Conservation (phyloP, 2,113 vertebrate genomes). For the Pionites leucogaster region DNA sequence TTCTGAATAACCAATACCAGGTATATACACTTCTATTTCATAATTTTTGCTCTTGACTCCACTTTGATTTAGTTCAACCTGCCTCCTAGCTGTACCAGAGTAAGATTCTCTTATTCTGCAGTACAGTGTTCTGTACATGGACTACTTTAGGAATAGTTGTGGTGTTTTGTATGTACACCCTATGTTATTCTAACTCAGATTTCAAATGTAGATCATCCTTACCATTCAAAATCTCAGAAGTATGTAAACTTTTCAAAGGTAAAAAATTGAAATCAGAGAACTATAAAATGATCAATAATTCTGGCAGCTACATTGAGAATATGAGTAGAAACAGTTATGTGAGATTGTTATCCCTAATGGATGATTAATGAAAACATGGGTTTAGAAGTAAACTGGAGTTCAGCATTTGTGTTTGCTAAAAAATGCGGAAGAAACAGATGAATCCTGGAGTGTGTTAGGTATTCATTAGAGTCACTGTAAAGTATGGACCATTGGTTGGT, state of each 20-base stretch:
- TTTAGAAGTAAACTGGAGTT: background rate
- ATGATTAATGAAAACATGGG: background rate
- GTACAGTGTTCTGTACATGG: background rate
- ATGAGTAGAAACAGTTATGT: background rate
- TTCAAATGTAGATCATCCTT: background rate
- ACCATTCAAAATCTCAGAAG: background rate
- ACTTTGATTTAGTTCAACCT: background rate
- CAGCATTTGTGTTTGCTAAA: background rate
- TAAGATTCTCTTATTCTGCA: background rate
- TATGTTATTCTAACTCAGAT: background rate
- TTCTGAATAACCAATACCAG: background rate
- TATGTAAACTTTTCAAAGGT: background rate
- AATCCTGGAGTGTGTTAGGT: background rate
- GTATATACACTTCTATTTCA: background rate
- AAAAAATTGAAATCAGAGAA: background rate
- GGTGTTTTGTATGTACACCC: background rate
- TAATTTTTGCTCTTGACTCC: background rate
- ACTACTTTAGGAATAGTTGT: background rate
- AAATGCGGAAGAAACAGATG: background rate
- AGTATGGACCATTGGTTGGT: background rate
- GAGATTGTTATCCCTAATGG: background rate
- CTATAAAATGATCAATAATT: background rate
- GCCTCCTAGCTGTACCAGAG: background rate
- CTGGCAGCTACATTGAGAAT: background rate
- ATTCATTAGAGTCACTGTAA: background rate